phyloP scores from a whole-genome alignment of 1,140 invertebrate genomes.

The Hyphantria cunea region DNA sequence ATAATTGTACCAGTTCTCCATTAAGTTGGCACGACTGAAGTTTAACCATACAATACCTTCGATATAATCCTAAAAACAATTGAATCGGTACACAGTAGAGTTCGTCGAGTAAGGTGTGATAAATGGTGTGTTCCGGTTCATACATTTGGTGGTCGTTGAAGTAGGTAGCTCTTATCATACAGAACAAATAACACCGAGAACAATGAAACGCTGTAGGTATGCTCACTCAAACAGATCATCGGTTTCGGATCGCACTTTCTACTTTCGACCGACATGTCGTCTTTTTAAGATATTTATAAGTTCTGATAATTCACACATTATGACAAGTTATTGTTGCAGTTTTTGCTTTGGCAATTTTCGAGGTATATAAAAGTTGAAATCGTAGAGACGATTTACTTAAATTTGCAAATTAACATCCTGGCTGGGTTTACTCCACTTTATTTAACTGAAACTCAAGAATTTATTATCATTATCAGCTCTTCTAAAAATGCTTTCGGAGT shows the following conservation, averaged over 20 bases:
- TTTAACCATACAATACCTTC: constrained; percentile 47
- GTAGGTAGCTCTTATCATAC: constrained; percentile 71
- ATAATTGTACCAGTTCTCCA: constrained; percentile 61
- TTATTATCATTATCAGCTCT: too few relatives aligned
- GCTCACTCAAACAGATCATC: constrained; percentile 51
- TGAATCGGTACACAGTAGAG: constrained; percentile 60
- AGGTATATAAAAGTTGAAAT: too few relatives aligned
- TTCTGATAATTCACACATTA: too few relatives aligned
- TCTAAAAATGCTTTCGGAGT: too few relatives aligned
- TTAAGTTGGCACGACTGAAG: constrained; percentile 54
- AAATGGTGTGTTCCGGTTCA: constrained; percentile 72
- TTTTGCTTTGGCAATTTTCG: too few relatives aligned
- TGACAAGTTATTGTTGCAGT: too few relatives aligned
- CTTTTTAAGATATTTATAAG: too few relatives aligned
- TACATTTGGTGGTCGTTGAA: constrained; percentile 64
- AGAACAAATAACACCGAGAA: constrained; percentile 74
- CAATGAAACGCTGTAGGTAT: constrained; percentile 67
- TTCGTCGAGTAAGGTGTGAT: constrained; percentile 64
- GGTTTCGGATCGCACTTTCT: constrained; percentile 42
- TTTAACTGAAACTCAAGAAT: too few relatives aligned
- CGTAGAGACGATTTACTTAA: too few relatives aligned
- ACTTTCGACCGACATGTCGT: constrained; percentile 9
- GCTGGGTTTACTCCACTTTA: too few relatives aligned
- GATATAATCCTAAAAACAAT: constrained; percentile 37
- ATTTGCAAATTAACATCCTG: too few relatives aligned